Evolutionary conservation across 2,888 invertebrate genomes (phyloP).

Genomic region (Gerris lacustris): DNA sequence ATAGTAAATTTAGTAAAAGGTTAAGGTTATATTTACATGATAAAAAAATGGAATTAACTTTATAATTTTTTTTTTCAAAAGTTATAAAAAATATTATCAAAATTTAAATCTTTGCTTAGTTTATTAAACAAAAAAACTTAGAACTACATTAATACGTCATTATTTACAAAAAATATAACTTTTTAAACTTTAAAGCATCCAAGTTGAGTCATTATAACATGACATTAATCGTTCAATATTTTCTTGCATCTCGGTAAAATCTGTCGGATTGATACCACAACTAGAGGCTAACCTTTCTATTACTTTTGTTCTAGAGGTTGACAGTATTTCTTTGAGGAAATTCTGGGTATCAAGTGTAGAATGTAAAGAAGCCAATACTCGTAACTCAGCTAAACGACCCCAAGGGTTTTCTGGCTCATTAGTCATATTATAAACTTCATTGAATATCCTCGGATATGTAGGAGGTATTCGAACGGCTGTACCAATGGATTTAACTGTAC

Average conservation of each 20-base stretch:
- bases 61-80: too few relatives aligned
- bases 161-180: too few relatives aligned
- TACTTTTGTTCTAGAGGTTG: neutral
- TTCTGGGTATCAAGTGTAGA: constrained; percentile 4
- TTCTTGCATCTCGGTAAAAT: constrained; percentile 2
- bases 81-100: too few relatives aligned
- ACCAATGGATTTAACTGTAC: constrained; percentile 6
- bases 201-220: neutral
- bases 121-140: too few relatives aligned
- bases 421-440: constrained; percentile 13
- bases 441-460: constrained; percentile 15
- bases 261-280: neutral
- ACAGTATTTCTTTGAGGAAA: neutral
- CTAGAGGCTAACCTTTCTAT: neutral
- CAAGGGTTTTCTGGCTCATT: neutral
- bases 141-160: too few relatives aligned
- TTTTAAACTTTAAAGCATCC: neutral
- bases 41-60: too few relatives aligned
- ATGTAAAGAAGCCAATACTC: neutral
- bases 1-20: too few relatives aligned
- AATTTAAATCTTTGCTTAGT: too few relatives aligned
- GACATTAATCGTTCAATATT: neutral
- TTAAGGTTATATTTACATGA: too few relatives aligned
- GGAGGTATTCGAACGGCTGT: constrained; percentile 13
- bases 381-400: neutral